Evolutionary conservation across 1,140 invertebrate genomes (phyloP).

Genomic region (Diorhabda carinulata): DNA sequence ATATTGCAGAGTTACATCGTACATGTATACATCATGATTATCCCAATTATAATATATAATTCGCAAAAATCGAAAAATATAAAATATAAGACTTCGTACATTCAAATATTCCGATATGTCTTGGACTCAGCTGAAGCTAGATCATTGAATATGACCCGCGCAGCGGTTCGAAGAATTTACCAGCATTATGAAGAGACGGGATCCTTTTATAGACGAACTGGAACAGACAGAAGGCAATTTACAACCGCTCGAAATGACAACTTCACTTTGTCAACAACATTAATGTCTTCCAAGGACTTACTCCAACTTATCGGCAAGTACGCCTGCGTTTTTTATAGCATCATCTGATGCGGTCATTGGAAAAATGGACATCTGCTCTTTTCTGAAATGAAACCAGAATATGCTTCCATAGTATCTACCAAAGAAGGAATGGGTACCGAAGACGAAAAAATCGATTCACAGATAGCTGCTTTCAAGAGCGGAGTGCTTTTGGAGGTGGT

Average conservation of each 20-base stretch:
- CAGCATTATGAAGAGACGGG: too few species aligned
- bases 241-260: not conserved
- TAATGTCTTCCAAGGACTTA: not conserved
- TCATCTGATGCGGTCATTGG: not conserved
- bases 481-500: not conserved
- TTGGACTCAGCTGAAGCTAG: too few species aligned
- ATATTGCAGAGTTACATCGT: too few species aligned
- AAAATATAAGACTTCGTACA: too few species aligned
- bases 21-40: too few species aligned
- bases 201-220: not conserved
- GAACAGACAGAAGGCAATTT: not conserved
- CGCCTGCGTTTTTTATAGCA: not conserved
- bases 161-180: too few species aligned
- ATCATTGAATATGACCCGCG: too few species aligned
- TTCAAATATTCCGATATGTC: too few species aligned
- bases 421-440: not conserved
- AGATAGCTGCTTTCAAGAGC: not conserved
- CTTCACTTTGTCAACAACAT: not conserved
- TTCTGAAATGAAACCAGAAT: not conserved
- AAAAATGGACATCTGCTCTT: not conserved
- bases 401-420: not conserved
- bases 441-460: not conserved
- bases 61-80: too few species aligned
- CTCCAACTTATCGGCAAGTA: not conserved
- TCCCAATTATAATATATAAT: too few species aligned